Conservation (phyloP, 2,888 invertebrate genomes). For the Cristatella mucedo region DNA sequence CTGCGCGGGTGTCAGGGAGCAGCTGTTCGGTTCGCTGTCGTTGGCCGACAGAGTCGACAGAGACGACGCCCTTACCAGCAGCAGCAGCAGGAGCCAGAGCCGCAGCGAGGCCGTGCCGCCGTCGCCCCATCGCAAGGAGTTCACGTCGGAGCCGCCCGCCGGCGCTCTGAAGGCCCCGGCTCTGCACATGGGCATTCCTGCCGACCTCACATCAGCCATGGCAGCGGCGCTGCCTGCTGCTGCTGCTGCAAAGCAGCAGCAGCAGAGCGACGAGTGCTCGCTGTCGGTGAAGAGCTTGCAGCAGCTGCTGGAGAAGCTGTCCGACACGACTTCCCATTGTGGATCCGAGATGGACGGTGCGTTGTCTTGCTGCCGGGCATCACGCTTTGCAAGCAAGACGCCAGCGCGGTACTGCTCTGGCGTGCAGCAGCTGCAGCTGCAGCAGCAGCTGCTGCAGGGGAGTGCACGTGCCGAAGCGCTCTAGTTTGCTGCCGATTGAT, state of each 20-base stretch:
- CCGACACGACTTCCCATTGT: conserved; percentile 6
- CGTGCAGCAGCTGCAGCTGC: too few species aligned
- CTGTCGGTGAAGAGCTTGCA: conserved; percentile 10
- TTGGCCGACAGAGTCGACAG: too few species aligned
- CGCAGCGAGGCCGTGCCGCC: conserved; percentile 17
- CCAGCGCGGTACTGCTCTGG: too few species aligned
- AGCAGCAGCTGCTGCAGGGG: too few species aligned
- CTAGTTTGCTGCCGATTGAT: too few species aligned
- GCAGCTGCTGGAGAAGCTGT: conserved; percentile 9
- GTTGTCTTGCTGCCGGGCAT: too few species aligned
- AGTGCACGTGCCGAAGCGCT: too few species aligned
- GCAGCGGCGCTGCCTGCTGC: neutral
- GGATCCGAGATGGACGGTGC: neutral
- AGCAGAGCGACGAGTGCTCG: conserved; percentile 4
- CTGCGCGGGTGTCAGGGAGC: too few species aligned
- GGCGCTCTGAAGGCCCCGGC: conserved; percentile 16
- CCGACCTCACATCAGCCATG: neutral
- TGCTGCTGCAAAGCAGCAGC: neutral
- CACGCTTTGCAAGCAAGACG: too few species aligned
- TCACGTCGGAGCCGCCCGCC: conserved; percentile 22
- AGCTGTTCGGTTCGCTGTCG: too few species aligned
- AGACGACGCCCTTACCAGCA: too few species aligned
- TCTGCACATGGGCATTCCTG: neutral
- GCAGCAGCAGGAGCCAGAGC: too few species aligned
- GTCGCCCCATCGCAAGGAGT: conserved; percentile 25